Evolutionary conservation across 2,888 invertebrate genomes (phyloP).

Genomic region (Trichopoda pennipes): DNA sequence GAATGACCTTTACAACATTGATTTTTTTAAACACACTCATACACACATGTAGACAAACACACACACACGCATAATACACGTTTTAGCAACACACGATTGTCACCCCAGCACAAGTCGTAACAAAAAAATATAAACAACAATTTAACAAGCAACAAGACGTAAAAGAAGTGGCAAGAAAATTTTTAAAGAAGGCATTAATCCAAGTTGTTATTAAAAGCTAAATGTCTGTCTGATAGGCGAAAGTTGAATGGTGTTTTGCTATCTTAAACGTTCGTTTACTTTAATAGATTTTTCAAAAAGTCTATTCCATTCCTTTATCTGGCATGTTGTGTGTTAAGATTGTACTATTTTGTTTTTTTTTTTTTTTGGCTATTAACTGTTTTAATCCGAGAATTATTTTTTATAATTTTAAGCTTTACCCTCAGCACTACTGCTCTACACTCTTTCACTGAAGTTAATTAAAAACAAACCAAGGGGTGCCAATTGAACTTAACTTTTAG

Average conservation of each 20-base stretch:
- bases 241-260: conserved; percentile 7
- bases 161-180: conserved; percentile 22
- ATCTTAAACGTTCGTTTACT: conserved; percentile 28
- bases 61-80: not conserved
- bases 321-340: not conserved
- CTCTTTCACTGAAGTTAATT: no score
- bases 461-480: no score
- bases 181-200: not conserved
- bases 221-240: conserved; percentile 8
- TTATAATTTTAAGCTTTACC: no score
- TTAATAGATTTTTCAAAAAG: conserved; percentile 34
- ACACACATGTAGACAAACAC: not conserved
- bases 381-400: no score
- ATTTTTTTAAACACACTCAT: conserved; percentile 38
- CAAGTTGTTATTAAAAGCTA: conserved; percentile 16
- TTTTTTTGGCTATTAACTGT: not conserved
- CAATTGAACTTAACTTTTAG: no score
- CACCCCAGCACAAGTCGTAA: conserved; percentile 13
- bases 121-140: conserved; percentile 2
- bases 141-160: conserved; percentile 38
- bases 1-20: conserved; percentile 67
- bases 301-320: not conserved
- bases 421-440: no score
- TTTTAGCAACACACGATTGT: conserved; percentile 12
- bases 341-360: not conserved